Evolutionary conservation across 1,140 invertebrate genomes (phyloP).

Genomic region (Lepidurus packardi): DNA sequence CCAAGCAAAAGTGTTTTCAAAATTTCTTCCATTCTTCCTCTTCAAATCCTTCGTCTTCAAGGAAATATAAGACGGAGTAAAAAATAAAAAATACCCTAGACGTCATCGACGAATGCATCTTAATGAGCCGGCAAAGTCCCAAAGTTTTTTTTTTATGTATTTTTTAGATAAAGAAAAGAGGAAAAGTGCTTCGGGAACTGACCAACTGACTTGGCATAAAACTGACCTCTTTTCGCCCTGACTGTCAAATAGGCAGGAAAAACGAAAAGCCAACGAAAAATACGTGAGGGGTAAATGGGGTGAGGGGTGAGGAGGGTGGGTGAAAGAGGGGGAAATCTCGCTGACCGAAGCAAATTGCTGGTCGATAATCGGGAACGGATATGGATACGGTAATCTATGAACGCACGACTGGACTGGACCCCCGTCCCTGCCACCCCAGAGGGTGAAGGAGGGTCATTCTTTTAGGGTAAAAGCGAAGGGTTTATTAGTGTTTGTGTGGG

Average conservation of each 20-base stretch:
- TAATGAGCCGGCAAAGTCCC: neutral
- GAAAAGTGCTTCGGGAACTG: neutral
- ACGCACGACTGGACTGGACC: neutral
- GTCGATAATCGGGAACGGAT: constrained; percentile 14
- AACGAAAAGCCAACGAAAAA: neutral
- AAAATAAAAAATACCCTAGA: neutral
- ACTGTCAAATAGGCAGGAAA: neutral
- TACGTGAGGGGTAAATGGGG: too few species aligned
- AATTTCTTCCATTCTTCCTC: neutral
- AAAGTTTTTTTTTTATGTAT: neutral
- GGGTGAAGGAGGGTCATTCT: neutral
- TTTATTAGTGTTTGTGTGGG: neutral
- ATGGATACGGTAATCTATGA: constrained; percentile 9
- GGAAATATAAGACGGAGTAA: neutral
- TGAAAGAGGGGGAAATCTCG: neutral
- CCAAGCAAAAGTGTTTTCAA: neutral
- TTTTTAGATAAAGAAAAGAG: neutral
- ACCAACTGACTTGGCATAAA: constrained; percentile 21
- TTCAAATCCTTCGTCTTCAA: neutral
- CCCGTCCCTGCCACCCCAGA: neutral
- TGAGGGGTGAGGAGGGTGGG: neutral
- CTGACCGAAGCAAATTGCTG: constrained; percentile 16
- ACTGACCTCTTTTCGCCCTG: neutral
- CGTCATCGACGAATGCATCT: constrained; percentile 14
- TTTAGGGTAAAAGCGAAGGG: neutral